phyloP scores from a whole-genome alignment of 2,113 vertebrate genomes.

The Bubo bubo region DNA sequence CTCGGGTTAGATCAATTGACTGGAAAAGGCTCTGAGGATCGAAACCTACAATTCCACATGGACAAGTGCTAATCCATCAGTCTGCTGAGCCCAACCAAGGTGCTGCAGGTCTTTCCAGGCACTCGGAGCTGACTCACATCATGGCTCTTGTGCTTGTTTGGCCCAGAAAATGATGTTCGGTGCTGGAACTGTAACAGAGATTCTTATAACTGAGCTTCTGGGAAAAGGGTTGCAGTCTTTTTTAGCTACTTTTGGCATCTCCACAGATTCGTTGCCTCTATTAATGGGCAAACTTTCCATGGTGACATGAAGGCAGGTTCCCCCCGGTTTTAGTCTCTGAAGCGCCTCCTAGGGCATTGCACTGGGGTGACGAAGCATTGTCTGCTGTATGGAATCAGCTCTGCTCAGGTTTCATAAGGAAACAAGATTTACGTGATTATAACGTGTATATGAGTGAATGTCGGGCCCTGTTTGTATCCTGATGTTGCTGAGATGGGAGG shows the following conservation, averaged over 20 bases:
- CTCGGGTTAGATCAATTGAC: background rate
- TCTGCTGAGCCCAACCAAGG: background rate
- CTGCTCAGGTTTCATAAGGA: background rate
- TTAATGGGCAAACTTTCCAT: background rate
- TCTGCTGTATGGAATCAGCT: background rate
- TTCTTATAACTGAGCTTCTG: background rate
- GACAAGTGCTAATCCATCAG: conserved; percentile 8
- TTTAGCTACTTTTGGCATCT: background rate
- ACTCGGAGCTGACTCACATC: background rate
- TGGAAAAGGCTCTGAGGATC: background rate
- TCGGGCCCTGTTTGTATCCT: background rate
- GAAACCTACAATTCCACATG: background rate
- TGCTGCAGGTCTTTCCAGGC: background rate
- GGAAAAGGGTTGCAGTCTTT: background rate
- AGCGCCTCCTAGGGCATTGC: background rate
- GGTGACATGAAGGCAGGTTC: background rate
- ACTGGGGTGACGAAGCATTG: background rate
- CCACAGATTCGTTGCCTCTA: background rate
- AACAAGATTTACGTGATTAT: background rate
- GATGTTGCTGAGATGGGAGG: background rate
- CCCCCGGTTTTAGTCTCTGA: background rate
- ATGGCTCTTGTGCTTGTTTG: background rate
- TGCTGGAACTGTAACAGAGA: background rate
- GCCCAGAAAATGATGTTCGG: background rate
- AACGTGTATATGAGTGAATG: background rate